Conservation (phyloP, 2,888 invertebrate species). For the Brachylomia viminalis region DNA sequence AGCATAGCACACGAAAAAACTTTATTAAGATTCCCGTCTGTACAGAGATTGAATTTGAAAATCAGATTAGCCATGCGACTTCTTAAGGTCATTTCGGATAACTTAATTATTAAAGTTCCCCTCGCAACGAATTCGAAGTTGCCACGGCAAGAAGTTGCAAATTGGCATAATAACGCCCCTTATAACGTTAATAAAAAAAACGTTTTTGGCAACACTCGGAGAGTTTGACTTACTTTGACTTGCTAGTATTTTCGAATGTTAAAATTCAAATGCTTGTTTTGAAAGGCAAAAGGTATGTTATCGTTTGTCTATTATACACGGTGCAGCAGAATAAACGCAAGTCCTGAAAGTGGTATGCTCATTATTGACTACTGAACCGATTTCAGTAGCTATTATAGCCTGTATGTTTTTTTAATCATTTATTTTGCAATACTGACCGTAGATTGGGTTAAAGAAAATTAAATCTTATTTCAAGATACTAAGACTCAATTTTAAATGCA, state of each 20-base stretch:
- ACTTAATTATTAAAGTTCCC: conserved; percentile 67
- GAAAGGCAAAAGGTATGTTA: conserved; percentile 20
- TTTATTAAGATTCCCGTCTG: conserved; percentile 33
- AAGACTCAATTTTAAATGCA: too few relatives aligned
- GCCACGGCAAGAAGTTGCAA: conserved; percentile 49
- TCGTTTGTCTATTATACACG: conserved; percentile 19
- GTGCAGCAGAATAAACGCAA: too few relatives aligned
- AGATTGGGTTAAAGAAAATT: too few relatives aligned
- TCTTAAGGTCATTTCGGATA: conserved; percentile 60
- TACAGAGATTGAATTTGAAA: conserved; percentile 62
- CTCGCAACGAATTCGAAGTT: conserved; percentile 43
- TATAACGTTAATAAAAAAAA: conserved; percentile 48
- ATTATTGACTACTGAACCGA: too few relatives aligned
- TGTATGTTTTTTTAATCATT: too few relatives aligned
- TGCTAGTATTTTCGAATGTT: conserved; percentile 22
- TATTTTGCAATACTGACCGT: too few relatives aligned
- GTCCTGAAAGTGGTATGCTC: too few relatives aligned
- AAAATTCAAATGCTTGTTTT: conserved; percentile 10
- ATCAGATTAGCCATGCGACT: conserved; percentile 63
- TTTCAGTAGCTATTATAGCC: too few relatives aligned
- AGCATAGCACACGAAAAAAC: conserved; percentile 27
- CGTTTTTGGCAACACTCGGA: conserved; percentile 25
- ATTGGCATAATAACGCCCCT: conserved; percentile 55
- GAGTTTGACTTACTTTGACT: conserved; percentile 30
- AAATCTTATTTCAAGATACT: too few relatives aligned